Base-by-base conservation (phyloP, 2,888 invertebrate species). In the Drosophila macrospina region DNA sequence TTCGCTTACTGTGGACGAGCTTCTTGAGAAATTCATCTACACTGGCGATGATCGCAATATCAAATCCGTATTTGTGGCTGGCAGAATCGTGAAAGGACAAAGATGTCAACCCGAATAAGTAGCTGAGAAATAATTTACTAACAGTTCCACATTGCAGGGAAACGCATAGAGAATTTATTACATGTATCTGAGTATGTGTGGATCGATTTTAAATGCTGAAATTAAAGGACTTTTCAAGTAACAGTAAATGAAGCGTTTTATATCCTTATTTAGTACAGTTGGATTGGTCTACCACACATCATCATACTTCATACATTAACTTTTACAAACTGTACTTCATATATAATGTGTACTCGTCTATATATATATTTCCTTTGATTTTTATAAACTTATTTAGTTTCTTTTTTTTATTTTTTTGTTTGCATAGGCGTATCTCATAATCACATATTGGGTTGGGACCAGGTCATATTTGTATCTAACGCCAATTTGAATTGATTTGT, bases 1-100 rank as follows among this genome's bases (percentile, higher is more conserved):
- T 51, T 91, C 93, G 11, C 93, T 94, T 0, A 92, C 92, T 15
- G 92, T 95, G 0, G 87, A 93, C 47, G 95, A 95, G 84, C 91
- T 95, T 32, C 88, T 97, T 5, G 95, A 97, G 89, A 95, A 95
- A 84, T 96, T 97, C 86, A 93, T 97, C 69, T 96, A 95, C 88
- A 91, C 94, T 11, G 97, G 97, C 0, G 97, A 97, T 91, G 97
- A 97, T 90, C 94, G 97, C 69, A 97, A 97, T 91, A 95, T 98
- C 69, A 62, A 90, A 0, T 93, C 94, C 74, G 97, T 97, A 1
- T 97, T 94, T 92, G 96, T 98, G 2, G 94, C 94, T 63, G 97
- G 97, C 4, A 92, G 92, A 73, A 91, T 92, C 86, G 93, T 95
- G 5, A 94, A 91, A 47, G 61, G 57, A 15, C 5, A 13, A 28